Base-by-base conservation (phyloP, 2,888 invertebrate genomes). In the Gisinianus flammeolus region DNA sequence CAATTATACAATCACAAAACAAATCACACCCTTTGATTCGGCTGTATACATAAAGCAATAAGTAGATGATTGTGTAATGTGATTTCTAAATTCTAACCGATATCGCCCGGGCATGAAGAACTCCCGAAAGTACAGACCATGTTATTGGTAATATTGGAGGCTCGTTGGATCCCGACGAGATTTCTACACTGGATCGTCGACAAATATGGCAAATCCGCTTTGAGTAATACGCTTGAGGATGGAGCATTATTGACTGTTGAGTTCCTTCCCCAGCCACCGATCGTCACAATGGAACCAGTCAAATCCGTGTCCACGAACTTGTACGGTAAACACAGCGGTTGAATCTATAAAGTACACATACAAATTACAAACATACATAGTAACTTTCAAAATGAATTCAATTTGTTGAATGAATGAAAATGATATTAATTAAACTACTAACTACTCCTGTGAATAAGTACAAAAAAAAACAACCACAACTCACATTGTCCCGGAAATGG, bases 321-420 rank as follows among this genome's bases (percentile, higher is more conserved):
- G 19, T 30, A 67, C 31, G 67, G 67, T 28, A 67, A 12, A 16
- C 67, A 67, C 24, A 67, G 1, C n/a, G 67, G 67, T 30, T 67
- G 67, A 67, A 67, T 67, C 67, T 67, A 30, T 28, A 30, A 28
- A n/a, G n/a, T 67, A 24, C 67, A 67, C 1, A 67, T 28, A 67
- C 28, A 67, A n/a, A 16, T 62, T 10, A 44, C 52, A 44, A 16
- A 44, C 52, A 16, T 44, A 16, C 10, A 16, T 44, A 44, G 16
- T 44, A 44, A 44, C 16, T 44, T 44, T 44, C 52, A 16, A 44
- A 44, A 10, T 44, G n/a, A n/a, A n/a, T 44, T 44, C 52, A 44
- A 16, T 44, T 12, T 44, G 8, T 44, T 44, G 52, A 44, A 44
- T 44, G 52, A 10, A 10, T 44, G 8, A 44, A 44, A 16, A 10